Conservation (phyloP, 2,888 invertebrate species). For the Dicyrtomina minuta region DNA sequence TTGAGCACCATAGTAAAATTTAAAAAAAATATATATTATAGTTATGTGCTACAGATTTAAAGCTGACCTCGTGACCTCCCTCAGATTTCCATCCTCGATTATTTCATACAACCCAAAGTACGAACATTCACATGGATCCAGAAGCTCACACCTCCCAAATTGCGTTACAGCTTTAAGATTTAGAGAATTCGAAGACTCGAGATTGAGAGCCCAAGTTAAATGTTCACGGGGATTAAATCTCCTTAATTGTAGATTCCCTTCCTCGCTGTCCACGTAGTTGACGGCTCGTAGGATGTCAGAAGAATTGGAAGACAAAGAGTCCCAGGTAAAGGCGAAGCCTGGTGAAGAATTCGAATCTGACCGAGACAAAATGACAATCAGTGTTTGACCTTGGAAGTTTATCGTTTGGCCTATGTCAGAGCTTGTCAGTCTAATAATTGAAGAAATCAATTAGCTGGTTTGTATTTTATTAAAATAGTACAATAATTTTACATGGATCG, state of each 20-base stretch:
- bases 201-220: neutral
- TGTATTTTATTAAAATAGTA: too few species aligned
- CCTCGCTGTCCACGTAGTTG: neutral
- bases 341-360: too few species aligned
- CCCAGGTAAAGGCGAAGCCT: neutral
- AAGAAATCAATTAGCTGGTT: too few species aligned
- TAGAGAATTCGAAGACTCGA: neutral
- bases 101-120: conserved; percentile 1
- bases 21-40: too few species aligned
- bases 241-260: neutral
- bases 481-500: too few species aligned
- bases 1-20: too few species aligned
- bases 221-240: neutral
- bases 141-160: neutral
- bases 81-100: neutral
- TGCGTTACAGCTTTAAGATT: neutral
- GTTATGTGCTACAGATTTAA: too few species aligned
- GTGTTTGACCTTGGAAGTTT: too few species aligned
- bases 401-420: too few species aligned
- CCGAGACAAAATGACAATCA: too few species aligned
- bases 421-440: too few species aligned
- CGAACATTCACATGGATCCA: neutral
- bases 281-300: neutral
- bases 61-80: neutral
- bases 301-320: neutral